These are phyloP conservation scores for Cheilosia urbana DNA, from an alignment of 2,888 invertebrate species.

Conservation along the genomic window DNA sequence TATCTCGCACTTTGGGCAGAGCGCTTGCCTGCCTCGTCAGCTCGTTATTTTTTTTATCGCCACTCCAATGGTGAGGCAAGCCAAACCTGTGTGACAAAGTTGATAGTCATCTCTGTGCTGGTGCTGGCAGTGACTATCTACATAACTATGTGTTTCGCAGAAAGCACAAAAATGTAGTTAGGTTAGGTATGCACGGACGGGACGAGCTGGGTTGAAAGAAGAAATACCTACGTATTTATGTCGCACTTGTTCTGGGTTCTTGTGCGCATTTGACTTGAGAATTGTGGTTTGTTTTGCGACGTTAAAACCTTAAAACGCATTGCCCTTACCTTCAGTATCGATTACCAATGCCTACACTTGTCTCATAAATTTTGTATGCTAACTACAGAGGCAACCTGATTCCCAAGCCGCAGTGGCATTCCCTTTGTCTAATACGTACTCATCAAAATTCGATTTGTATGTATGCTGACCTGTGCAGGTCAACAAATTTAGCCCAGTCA, in stretches of 20 bases:
- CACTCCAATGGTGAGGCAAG: slow-evolving; percentile 27
- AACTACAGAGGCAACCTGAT: neutral
- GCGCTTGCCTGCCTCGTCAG: slow-evolving; percentile 44
- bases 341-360: neutral
- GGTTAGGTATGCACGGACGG: neutral
- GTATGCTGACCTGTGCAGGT: slow-evolving; percentile 21
- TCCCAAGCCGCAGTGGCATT: neutral
- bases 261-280: slow-evolving; percentile 15
- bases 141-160: slow-evolving; percentile 16
- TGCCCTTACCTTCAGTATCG: slow-evolving; percentile 7
- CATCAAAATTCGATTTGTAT: slow-evolving; percentile 5
- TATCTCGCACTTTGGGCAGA: slow-evolving; percentile 9
- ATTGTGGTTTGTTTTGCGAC: neutral
- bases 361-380: neutral
- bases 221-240: slow-evolving; percentile 13
- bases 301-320: neutral
- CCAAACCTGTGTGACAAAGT: slow-evolving; percentile 55
- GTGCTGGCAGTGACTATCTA: neutral
- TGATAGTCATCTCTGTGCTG: slow-evolving; percentile 54
- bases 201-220: no score
- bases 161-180: slow-evolving; percentile 27
- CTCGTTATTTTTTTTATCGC: slow-evolving; percentile 16
- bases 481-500: slow-evolving; percentile 24
- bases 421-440: slow-evolving; percentile 1
- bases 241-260: slow-evolving; percentile 4